Evolutionary conservation across 2,888 invertebrate genomes (phyloP), one percentile per base, ranked within the genome.

Genomic region (Eristalis tenax): DNA sequence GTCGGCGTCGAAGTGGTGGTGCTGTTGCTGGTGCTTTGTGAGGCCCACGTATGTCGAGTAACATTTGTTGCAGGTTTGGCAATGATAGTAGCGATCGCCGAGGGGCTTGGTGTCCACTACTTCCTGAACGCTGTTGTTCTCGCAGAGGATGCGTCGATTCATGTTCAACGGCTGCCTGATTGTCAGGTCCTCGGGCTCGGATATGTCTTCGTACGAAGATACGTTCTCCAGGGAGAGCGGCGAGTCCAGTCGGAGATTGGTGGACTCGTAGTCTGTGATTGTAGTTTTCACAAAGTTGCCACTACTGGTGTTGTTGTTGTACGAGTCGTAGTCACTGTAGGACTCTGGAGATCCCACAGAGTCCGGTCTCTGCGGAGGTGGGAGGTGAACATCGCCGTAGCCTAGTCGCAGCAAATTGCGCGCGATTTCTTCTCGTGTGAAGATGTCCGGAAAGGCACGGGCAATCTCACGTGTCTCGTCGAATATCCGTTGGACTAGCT

Each of bases 1-100:
- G 66, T 92, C 92, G 35, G 91, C 91, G 86, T 91, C 91, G 68
- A 91, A 92, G 63, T 92, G 91, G 50, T 83, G 68, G 70, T 93
- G 93, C 15, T 90, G 90, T 86, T 93, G 92, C 81, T 93, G 92
- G 77, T 93, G 93, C 80, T 93, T 93, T 11, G 92, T 90, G 40
- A 93, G 88, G 0, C 93, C 93, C 0, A 92, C 90, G 73, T 92
- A 92, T 15, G 93, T 93, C 69, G 93, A 92, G 85, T 93, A 93
- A 79, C 93, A 93, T 90, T 93, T 93, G 90, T 91, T 92, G 90
- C 93, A 93, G 78, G 91, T 92, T 85, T 92, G 92, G 71, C 93
- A 93, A 87, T 93, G 93, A 88, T 92, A 93, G 88, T 93, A 93
- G 57, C 91, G 90, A 89, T 92, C 92, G 70, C 56, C 56, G 11